These are phyloP conservation scores for Tachycineta bicolor DNA, from an alignment of 2,113 vertebrate species.

Conservation along the genomic window DNA sequence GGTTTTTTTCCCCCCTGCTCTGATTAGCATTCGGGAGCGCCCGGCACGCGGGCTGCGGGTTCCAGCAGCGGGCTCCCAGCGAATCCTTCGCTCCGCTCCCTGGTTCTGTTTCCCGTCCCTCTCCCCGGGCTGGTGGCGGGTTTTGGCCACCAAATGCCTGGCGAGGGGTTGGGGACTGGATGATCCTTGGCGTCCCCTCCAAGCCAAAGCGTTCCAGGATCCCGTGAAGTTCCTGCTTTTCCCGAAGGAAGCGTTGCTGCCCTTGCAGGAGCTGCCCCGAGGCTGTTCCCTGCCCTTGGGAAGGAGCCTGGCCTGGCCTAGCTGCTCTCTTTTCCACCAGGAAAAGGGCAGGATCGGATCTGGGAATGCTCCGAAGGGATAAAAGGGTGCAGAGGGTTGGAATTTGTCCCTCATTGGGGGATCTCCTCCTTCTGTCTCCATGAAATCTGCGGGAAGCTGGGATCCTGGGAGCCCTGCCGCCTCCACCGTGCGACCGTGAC, in stretches of 20 bases:
- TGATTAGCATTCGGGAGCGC: constrained; percentile 60
- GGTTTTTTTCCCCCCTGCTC: background rate
- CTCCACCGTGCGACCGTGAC: background rate
- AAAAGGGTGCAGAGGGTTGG: background rate
- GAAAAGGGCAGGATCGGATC: too few species aligned
- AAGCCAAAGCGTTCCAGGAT: rapidly evolving
- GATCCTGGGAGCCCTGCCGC: background rate
- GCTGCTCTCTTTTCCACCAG: background rate
- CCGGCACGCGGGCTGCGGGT: background rate
- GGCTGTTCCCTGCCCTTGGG: background rate
- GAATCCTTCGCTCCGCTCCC: background rate
- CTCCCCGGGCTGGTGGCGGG: background rate
- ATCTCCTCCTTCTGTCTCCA: background rate
- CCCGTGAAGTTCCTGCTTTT: background rate
- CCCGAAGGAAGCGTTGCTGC: background rate
- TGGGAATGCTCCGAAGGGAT: rapidly evolving
- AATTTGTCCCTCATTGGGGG: rapidly evolving
- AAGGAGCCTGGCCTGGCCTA: background rate
- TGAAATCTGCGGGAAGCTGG: background rate
- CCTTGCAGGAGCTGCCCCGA: rapidly evolving
- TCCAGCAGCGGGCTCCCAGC: background rate
- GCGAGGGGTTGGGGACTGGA: background rate
- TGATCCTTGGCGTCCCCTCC: background rate
- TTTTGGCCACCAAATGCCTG: background rate
- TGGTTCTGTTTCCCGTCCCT: background rate